Conservation (phyloP, 2,888 invertebrate genomes). For the Sycophila texana region DNA sequence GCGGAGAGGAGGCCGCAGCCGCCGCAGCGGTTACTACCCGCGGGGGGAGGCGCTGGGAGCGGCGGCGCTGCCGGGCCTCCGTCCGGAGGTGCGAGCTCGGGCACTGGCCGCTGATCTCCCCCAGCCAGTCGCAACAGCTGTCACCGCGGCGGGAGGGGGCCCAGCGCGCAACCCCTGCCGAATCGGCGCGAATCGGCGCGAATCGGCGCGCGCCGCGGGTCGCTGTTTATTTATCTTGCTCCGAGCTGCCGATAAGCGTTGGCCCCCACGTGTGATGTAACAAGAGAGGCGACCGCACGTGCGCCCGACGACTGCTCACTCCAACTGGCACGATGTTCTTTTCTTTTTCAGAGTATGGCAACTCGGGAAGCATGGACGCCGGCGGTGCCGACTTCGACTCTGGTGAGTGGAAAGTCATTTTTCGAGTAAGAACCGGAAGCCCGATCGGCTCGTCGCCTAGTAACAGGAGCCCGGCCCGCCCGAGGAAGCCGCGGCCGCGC, state of each 20-base stretch:
- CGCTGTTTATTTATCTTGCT: constrained; percentile 44
- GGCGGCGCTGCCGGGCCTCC: not conserved
- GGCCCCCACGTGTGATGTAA: constrained; percentile 62
- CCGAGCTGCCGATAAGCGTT: constrained; percentile 4
- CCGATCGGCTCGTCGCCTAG: constrained; percentile 27
- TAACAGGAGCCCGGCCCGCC: constrained; percentile 36
- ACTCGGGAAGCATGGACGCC: constrained; percentile 88
- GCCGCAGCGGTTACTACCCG: constrained; percentile 60
- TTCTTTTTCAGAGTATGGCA: constrained; percentile 81
- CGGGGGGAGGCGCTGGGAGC: constrained; percentile 58
- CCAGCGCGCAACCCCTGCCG: not conserved
- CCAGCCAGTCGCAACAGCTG: constrained; percentile 37
- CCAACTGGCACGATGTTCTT: constrained; percentile 60
- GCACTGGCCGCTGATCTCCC: not conserved
- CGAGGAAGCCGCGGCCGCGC: not conserved
- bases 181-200: not conserved
- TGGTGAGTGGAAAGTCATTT: constrained; percentile 77
- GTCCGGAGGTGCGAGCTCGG: not conserved
- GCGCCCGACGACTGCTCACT: not conserved
- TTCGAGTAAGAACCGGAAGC: not conserved
- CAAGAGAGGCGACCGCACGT: constrained; percentile 21
- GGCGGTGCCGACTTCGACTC: constrained; percentile 89
- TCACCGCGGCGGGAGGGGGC: constrained; percentile 1
- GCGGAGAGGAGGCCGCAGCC: not conserved
- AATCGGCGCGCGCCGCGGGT: not conserved